A percentile compares a stretch with the other conserved stretches of the same genome.
Evolutionary conservation across 35 echinoderm and acorn worm species (phyloP).

Genomic region (Lytechinus variegatus): DNA sequence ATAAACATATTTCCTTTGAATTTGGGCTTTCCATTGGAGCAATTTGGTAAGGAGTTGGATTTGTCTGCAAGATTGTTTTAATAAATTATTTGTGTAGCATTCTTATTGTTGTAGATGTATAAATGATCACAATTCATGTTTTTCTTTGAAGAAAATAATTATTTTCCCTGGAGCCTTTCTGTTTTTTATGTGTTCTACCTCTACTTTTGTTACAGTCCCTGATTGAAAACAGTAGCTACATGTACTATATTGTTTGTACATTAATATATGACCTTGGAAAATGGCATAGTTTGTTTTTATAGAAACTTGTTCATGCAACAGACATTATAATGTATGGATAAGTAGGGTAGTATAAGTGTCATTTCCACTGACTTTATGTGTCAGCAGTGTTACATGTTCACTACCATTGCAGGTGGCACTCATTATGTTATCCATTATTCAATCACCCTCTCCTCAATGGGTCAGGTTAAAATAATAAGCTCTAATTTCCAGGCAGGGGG

Average conservation of each 20-base stretch:
- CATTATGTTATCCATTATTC: neutral
- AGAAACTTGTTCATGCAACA: slow-evolving; percentile 3
- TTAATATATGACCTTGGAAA: neutral
- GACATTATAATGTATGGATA: neutral
- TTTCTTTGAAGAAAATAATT: neutral
- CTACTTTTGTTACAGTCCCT: neutral
- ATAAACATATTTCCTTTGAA: too few species aligned
- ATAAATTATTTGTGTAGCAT: neutral
- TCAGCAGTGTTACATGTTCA: neutral
- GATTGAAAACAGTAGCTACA: neutral
- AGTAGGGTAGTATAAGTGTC: neutral
- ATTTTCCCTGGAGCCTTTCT: neutral
- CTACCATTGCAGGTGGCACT: neutral
- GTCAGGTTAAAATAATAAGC: neutral
- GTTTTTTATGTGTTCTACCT: neutral
- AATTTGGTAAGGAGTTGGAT: too few species aligned
- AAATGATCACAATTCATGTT: neutral
- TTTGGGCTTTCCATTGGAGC: too few species aligned
- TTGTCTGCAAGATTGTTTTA: neutral
- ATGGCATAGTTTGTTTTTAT: neutral
- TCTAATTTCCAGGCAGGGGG: neutral
- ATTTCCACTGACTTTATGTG: neutral
- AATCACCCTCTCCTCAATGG: neutral
- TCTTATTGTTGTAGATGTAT: neutral
- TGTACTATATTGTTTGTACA: neutral